Evolutionary conservation across 1,140 invertebrate species (phyloP).

Genomic region (Drosophila sproati): DNA sequence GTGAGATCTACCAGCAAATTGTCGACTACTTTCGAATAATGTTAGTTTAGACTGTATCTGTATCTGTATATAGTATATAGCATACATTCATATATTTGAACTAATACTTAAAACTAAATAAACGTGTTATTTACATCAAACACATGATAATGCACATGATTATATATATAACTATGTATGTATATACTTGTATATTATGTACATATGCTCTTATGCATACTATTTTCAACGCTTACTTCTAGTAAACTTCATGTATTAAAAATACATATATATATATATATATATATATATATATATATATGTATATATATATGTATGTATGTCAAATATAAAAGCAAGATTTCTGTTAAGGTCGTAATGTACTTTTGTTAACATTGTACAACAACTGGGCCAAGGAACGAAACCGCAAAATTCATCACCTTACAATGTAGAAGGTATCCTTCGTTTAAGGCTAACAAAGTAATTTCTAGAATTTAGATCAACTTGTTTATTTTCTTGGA

Average conservation of each 20-base stretch:
- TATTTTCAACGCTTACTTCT: background rate
- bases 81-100: slow-evolving; percentile 39
- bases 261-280: slow-evolving; percentile 10
- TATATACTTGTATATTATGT: slow-evolving; percentile 11
- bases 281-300: background rate
- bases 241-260: slow-evolving; percentile 21
- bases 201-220: slow-evolving; percentile 6
- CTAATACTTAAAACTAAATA: slow-evolving; percentile 48
- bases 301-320: background rate
- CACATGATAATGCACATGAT: slow-evolving; percentile 38
- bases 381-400: slow-evolving; percentile 42
- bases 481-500: too few relatives aligned
- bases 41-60: slow-evolving; percentile 24
- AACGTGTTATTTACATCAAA: slow-evolving; percentile 31
- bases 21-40: slow-evolving; percentile 47
- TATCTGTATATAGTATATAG: slow-evolving; percentile 14
- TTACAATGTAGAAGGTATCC: background rate
- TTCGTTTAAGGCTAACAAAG: too few relatives aligned
- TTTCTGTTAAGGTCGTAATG: slow-evolving; percentile 20
- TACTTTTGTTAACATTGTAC: slow-evolving; percentile 66
- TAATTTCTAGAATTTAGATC: too few relatives aligned
- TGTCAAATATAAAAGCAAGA: slow-evolving; percentile 37
- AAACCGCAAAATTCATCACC: slow-evolving; percentile 12
- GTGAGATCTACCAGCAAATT: slow-evolving; percentile 45
- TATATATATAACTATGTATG: slow-evolving; percentile 11